These are phyloP conservation scores for Rhynchophorus ferrugineus DNA, from an alignment of 1,140 invertebrate genomes.

Conservation along the genomic window DNA sequence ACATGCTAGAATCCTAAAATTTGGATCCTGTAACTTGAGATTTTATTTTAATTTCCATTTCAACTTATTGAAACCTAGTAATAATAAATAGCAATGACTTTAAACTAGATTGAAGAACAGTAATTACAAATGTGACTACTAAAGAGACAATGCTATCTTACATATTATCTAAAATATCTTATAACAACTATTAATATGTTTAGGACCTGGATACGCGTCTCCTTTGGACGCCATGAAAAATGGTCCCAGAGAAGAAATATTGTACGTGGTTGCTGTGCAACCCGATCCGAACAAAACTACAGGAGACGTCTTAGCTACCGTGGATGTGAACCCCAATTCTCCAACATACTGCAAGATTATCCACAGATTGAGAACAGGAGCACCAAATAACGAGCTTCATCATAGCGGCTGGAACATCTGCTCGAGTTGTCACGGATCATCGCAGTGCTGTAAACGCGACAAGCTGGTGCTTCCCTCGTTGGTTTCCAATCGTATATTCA, in stretches of 20 bases:
- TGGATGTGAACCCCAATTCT: conserved; percentile 86
- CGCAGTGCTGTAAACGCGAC: conserved; percentile 53
- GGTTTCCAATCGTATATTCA: conserved; percentile 76
- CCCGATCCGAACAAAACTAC: conserved; percentile 55
- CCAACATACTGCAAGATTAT: conserved; percentile 86
- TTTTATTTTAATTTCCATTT: too few species aligned
- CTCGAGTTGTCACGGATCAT: conserved; percentile 65
- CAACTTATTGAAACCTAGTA: too few species aligned
- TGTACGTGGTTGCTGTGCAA: conserved; percentile 83
- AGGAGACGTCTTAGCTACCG: conserved; percentile 82
- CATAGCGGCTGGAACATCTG: conserved; percentile 96
- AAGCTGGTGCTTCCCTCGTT: conserved; percentile 77
- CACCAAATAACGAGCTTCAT: conserved; percentile 83
- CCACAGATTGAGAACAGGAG: conserved; percentile 70
- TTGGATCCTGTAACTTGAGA: too few species aligned
- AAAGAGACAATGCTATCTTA: too few species aligned
- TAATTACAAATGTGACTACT: too few species aligned
- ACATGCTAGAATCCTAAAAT: too few species aligned
- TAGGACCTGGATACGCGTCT: conserved; percentile 65
- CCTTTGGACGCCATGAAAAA: conserved; percentile 75
- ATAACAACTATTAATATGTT: too few species aligned
- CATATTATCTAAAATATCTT: too few species aligned
- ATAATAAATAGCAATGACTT: too few species aligned
- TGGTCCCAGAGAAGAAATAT: conserved; percentile 72
- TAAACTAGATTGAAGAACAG: too few species aligned